A percentile compares a stretch with the other conserved stretches of the same genome.
Evolutionary conservation across 2,113 vertebrate species (phyloP).

Genomic region (Actenoides hombroni): DNA sequence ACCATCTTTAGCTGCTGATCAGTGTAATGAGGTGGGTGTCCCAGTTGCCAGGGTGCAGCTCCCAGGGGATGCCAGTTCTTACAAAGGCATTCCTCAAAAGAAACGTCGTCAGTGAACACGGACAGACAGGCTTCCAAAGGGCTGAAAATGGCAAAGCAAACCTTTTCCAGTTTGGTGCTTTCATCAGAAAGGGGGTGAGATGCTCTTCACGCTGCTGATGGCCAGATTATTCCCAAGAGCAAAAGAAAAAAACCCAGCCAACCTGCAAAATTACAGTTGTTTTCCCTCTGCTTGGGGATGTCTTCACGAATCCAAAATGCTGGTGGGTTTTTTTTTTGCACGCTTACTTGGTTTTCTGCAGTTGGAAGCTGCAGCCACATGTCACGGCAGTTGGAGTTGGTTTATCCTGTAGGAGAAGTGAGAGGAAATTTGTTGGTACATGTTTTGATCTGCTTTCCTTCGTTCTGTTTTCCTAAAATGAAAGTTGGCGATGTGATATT

Average conservation of each 20-base stretch:
- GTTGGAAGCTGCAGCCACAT: neutral
- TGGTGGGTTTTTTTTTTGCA: fast-evolving
- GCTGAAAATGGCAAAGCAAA: neutral
- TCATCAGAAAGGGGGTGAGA: neutral
- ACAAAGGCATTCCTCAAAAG: neutral
- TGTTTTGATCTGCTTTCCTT: slow-evolving; percentile 19
- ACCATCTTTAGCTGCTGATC: neutral
- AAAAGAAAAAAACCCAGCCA: neutral
- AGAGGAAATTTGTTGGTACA: neutral
- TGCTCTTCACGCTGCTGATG: neutral
- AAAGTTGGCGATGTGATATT: neutral
- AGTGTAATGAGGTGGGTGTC: neutral
- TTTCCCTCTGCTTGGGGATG: neutral
- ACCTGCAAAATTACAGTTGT: neutral
- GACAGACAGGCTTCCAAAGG: neutral
- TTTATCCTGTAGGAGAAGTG: neutral
- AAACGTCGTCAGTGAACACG: neutral
- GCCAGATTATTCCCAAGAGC: neutral
- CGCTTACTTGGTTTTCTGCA: neutral
- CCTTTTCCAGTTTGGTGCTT: neutral
- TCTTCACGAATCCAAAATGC: neutral
- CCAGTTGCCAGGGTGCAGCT: neutral
- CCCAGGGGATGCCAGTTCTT: neutral
- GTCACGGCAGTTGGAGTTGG: neutral
- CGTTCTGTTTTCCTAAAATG: neutral